Conservation (phyloP, 2,797 vertebrate genomes). For the Orientallactaga sibirica region DNA sequence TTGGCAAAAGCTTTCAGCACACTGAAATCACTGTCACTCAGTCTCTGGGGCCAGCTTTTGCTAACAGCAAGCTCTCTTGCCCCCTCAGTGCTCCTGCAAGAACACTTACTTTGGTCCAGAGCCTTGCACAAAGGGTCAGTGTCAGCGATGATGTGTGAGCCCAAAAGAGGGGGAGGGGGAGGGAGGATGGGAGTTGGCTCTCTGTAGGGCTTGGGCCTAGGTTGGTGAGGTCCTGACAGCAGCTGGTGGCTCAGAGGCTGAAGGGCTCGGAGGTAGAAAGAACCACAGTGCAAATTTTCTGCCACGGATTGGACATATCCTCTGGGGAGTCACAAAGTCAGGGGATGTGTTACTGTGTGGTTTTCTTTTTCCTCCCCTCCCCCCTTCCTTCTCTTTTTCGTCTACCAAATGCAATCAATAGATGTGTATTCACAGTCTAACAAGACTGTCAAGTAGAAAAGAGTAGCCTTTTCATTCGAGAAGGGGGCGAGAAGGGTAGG, state of each 20-base stretch:
- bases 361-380: constrained; percentile 37
- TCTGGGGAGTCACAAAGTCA: constrained; percentile 74
- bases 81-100: background rate
- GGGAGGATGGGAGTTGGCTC: background rate
- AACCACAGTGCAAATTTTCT: constrained; percentile 59
- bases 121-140: constrained; percentile 66
- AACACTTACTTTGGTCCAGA: constrained; percentile 19
- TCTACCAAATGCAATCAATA: constrained; percentile 89
- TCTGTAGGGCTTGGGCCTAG: background rate
- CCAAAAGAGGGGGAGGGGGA: background rate
- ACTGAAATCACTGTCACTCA: background rate
- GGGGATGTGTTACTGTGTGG: constrained; percentile 71
- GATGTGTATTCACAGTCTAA: constrained; percentile 88
- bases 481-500: constrained; percentile 24
- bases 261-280: constrained; percentile 28
- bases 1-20: background rate
- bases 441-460: constrained; percentile 88
- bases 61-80: background rate
- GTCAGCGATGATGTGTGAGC: background rate
- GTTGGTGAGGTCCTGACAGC: constrained; percentile 8
- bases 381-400: constrained; percentile 56
- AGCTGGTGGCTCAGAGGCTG: constrained; percentile 53
- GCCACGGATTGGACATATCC: constrained; percentile 64
- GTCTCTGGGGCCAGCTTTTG: background rate
- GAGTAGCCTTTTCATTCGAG: constrained; percentile 88